These are phyloP conservation scores for Phrixothrix hirtus DNA, from an alignment of 2,888 invertebrate species.

Conservation along the genomic window DNA sequence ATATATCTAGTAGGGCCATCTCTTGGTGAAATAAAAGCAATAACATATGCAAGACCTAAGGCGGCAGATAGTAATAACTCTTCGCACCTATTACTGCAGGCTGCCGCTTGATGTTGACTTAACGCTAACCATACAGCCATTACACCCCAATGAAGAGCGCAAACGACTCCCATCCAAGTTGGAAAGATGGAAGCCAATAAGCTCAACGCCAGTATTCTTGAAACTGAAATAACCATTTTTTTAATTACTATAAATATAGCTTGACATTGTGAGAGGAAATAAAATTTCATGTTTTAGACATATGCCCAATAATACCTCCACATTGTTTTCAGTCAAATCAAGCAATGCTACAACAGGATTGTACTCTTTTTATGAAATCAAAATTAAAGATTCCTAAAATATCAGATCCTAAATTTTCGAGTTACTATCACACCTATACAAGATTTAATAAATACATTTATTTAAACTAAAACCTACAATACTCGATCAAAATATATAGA, in stretches of 20 bases:
- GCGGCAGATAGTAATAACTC: slow-evolving; percentile 58
- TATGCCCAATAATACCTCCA: neutral
- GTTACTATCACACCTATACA: too few species aligned
- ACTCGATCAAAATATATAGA: too few species aligned
- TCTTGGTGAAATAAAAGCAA: slow-evolving; percentile 64
- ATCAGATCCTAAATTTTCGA: too few species aligned
- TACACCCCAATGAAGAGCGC: slow-evolving; percentile 60
- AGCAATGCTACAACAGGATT: too few species aligned
- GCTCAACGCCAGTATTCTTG: slow-evolving; percentile 62
- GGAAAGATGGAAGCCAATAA: slow-evolving; percentile 61
- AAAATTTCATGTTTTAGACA: too few species aligned
- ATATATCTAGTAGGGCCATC: slow-evolving; percentile 63
- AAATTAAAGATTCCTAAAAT: too few species aligned
- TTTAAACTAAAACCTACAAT: too few species aligned
- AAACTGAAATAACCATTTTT: slow-evolving; percentile 48
- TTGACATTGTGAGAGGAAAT: too few species aligned
- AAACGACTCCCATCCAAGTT: slow-evolving; percentile 58
- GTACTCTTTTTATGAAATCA: too few species aligned
- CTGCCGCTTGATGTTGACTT: slow-evolving; percentile 55
- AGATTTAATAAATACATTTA: too few species aligned
- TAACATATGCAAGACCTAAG: slow-evolving; percentile 63
- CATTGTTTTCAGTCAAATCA: too few species aligned
- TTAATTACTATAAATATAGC: neutral
- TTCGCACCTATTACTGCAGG: slow-evolving; percentile 56
- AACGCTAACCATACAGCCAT: slow-evolving; percentile 62